Percentiles rank a stretch among this genome's conserved stretches.
These are phyloP conservation scores for Chrosomus eos DNA, from an alignment of 2,797 vertebrate genomes.

Conservation along the genomic window DNA sequence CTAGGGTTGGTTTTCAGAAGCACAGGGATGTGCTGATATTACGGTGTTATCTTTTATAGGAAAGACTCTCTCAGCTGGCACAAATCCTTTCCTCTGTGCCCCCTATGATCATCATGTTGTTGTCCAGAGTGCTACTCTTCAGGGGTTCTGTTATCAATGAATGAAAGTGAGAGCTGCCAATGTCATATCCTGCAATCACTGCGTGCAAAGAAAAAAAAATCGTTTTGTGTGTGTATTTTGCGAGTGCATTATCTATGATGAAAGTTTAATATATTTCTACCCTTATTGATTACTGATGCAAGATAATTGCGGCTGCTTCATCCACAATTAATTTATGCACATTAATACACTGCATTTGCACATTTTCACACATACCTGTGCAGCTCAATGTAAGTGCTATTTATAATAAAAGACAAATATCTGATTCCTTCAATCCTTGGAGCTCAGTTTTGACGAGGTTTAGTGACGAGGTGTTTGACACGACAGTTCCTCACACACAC, in stretches of 20 bases:
- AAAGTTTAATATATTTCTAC: slow-evolving; percentile 33
- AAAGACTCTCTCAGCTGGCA: slow-evolving; percentile 68
- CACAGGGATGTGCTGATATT: slow-evolving; percentile 45
- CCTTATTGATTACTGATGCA: slow-evolving; percentile 51
- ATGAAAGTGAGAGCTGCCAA: slow-evolving; percentile 68
- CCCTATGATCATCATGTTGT: slow-evolving; percentile 77
- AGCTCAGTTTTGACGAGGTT: slow-evolving; percentile 1
- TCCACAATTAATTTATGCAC: slow-evolving; percentile 21
- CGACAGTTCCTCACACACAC: slow-evolving; percentile 9
- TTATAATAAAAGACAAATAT: slow-evolving; percentile 6
- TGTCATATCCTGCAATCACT: slow-evolving; percentile 65
- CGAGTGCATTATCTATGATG: slow-evolving; percentile 36
- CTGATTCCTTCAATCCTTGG: not conserved
- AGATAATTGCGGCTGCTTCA: slow-evolving; percentile 48
- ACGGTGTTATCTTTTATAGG: slow-evolving; percentile 67
- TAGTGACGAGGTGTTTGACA: not conserved
- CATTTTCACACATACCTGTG: not conserved
- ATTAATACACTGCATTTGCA: slow-evolving; percentile 13
- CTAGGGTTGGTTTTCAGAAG: slow-evolving; percentile 46
- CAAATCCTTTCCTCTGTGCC: slow-evolving; percentile 68
- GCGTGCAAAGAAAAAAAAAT: slow-evolving; percentile 2
- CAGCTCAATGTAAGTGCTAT: not conserved
- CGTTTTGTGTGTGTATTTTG: slow-evolving; percentile 50
- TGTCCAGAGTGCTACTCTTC: slow-evolving; percentile 70
- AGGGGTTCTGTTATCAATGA: slow-evolving; percentile 68